Base-by-base conservation (phyloP, 2,888 invertebrate genomes). In the Chrysotoxum bicinctum region DNA sequence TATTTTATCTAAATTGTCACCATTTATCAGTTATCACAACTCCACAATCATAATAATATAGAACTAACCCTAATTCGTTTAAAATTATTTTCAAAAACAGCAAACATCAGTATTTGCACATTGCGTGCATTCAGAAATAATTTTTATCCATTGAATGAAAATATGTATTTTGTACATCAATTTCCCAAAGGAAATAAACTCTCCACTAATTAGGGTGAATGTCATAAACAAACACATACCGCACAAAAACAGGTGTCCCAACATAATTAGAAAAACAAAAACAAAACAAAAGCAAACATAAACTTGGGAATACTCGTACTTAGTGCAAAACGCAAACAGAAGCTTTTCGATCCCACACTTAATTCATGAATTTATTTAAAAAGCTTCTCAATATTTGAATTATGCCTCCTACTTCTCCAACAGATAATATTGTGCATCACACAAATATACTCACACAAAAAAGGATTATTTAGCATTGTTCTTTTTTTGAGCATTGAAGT, bases 141-240 rank as follows among this genome's bases (percentile, higher is more conserved):
- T 48, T 45, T 48, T 26, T n/a, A 16, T 26, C 62, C 26, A 52
- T 64, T 14, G 21, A 21, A 12, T 26, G 4, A 32, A 26, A 16
- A 19, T 14, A 3, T 37, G 52, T 37, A 68, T 78, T 66, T 58
- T 64, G 9, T 16, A 19, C 2, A 10, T 45, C 19, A 45, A 76
- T 81, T 76, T 81, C 81, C 81, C 81, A 43, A 14, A 16, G 70
- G 81, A 81, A 66, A 76, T 70, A 66, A n/a, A 37, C 32, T 50
- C 21, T 70, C 10, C 64, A 70, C 81, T 76, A 81, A 81, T 81
- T 81, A 76, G 43, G 52, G 30, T 56, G 30, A 69, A 64, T 75
- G 64, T 64, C 14, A 43, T 16, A 40, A 66, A 66, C 32, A 70
- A 68, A 62, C 45, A 60, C n/a, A 66, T 68, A 79, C 45, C 23